phyloP scores from a whole-genome alignment of 2,888 invertebrate species.

The Eurytoma adleriae region DNA sequence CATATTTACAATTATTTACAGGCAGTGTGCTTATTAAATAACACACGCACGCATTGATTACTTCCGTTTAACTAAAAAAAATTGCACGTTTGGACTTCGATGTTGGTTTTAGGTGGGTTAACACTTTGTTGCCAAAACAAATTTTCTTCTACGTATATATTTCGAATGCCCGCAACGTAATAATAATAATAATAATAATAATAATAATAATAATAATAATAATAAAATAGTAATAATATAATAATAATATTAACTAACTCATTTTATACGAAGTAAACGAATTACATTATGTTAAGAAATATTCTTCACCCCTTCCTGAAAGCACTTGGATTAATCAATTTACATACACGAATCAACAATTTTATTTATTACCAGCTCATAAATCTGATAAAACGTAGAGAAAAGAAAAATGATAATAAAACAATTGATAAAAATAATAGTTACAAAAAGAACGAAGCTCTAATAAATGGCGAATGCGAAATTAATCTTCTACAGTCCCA shows the following conservation, averaged over 20 bases:
- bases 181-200: neutral
- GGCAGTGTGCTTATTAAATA: conserved; percentile 59
- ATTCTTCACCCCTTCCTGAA: conserved; percentile 18
- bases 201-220: conserved; percentile 3
- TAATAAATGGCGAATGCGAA: conserved; percentile 48
- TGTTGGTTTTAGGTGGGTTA: conserved; percentile 73
- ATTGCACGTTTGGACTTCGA: conserved; percentile 75
- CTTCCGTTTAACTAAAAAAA: conserved; percentile 63
- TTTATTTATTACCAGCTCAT: conserved; percentile 16
- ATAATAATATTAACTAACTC: conserved; percentile 10
- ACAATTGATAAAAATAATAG: conserved; percentile 34
- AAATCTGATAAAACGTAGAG: neutral
- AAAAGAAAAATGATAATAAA: conserved; percentile 35
- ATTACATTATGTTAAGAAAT: conserved; percentile 14
- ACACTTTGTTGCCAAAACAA: conserved; percentile 43
- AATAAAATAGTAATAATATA: neutral
- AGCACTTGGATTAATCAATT: conserved; percentile 25
- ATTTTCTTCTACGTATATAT: conserved; percentile 30
- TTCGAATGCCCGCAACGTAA: conserved; percentile 51
- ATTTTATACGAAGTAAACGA: conserved; percentile 38
- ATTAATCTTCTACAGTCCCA: conserved; percentile 33
- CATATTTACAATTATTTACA: conserved; percentile 76
- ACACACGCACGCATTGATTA: conserved; percentile 67
- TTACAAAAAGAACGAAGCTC: conserved; percentile 47
- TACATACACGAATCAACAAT: conserved; percentile 38